phyloP scores from a whole-genome alignment of 2,888 invertebrate species.

The Cataglyphis cursor region DNA sequence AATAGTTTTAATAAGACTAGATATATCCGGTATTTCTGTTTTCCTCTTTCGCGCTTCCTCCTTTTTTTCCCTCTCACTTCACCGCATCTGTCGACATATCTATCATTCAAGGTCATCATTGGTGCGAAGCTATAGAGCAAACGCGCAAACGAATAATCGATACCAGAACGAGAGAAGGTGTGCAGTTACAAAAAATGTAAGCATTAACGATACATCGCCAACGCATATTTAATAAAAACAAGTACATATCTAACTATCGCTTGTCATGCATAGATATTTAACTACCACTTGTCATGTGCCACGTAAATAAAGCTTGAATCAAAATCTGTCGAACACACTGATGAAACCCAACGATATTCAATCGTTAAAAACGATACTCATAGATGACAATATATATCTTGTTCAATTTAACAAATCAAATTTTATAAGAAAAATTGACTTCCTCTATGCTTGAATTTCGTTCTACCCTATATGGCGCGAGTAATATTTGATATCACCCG shows the following conservation, averaged over 20 bases:
- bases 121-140: slow-evolving; percentile 34
- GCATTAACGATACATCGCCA: slow-evolving; percentile 25
- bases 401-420: neutral
- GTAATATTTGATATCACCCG: neutral
- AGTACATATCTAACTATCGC: neutral
- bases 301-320: neutral
- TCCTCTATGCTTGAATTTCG: neutral
- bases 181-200: slow-evolving; percentile 38
- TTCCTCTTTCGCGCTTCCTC: slow-evolving; percentile 13
- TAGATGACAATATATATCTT: neutral
- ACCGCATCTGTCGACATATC: neutral
- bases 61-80: slow-evolving; percentile 17
- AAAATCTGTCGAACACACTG: neutral
- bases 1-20: slow-evolving; percentile 35
- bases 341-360: neutral
- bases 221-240: slow-evolving; percentile 18
- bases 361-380: neutral
- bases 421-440: neutral
- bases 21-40: slow-evolving; percentile 23
- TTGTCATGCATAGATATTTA: neutral
- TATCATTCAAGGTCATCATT: slow-evolving; percentile 54
- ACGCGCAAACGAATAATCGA: slow-evolving; percentile 55
- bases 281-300: neutral
- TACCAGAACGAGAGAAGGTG: slow-evolving; percentile 29
- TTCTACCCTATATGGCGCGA: neutral